Base-by-base conservation (phyloP, 2,888 invertebrate genomes). In the Eilema griseolum region DNA sequence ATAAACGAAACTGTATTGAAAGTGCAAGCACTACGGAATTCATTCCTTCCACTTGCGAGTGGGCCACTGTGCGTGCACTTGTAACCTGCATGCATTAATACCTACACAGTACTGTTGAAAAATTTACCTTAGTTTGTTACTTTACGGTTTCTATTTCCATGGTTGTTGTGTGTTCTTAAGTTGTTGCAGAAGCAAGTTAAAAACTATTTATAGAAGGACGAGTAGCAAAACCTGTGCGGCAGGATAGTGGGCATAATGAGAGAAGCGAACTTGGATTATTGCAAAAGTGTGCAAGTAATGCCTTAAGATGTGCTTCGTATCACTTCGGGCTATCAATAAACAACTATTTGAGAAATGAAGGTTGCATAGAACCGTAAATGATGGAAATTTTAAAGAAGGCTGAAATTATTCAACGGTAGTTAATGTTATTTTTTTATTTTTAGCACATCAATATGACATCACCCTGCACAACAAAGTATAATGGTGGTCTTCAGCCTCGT, bases 11-110 rank as follows among this genome's bases (percentile, higher is more conserved):
- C 86, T 84, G 79, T 87, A 90, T 91, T 87, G 94, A 94, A 94
- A 93, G 93, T 93, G 94, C 92, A 93, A 93, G 93, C 92, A 86
- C 87, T 91, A 89, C 88, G 86, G 91, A 91, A 90, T 90, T 91
- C 88, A 92, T 90, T 92, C 89, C 89, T 85, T 84, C 89, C 85
- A 89, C 88, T 90, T 88, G 89, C 89, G 90, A 93, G 89, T 93
- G 92, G 92, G 91, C 90, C 91, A 92, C 87, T 87, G 85, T 88
- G 86, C 83, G 85, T 77, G 14, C 28, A 37, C 41, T 65, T 73
- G 72, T 61, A 71, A 67, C 31, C 69, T 33, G 67, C 41, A 66
- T 46, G 57, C 57, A 57, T 66, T 66, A 33, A 59, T 46, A 62
- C 66, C 61, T 37, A 14, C 5, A 24, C 20, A 41, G 4, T 4